Percentiles rank a stretch among this genome's conserved stretches.
Conservation (phyloP, 2,888 invertebrate genomes). For the Lochmaea capreae region DNA sequence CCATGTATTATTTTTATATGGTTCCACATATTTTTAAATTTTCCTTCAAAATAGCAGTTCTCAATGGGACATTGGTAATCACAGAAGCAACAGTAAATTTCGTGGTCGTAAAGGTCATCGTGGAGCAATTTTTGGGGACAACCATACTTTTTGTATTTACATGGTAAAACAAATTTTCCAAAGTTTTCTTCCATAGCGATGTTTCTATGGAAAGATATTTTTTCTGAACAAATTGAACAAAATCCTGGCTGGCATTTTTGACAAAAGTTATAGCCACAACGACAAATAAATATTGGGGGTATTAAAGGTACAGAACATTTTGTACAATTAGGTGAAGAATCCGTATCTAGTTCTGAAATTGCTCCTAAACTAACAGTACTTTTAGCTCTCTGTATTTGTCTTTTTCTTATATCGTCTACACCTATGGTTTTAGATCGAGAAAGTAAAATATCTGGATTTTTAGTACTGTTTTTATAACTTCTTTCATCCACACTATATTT, state of each 20-base stretch:
- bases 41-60: slow-evolving; percentile 49
- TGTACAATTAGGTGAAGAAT: slow-evolving; percentile 47
- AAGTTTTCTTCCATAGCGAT: slow-evolving; percentile 52
- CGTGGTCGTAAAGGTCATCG: slow-evolving; percentile 50
- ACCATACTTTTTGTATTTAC: slow-evolving; percentile 52
- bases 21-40: slow-evolving; percentile 48
- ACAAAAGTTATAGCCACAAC: slow-evolving; percentile 53
- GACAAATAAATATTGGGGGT: slow-evolving; percentile 55
- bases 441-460: slow-evolving; percentile 28
- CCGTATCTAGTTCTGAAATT: slow-evolving; percentile 47
- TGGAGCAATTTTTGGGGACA: slow-evolving; percentile 52
- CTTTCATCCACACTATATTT: slow-evolving; percentile 31
- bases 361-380: slow-evolving; percentile 49
- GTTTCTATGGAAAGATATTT: slow-evolving; percentile 52
- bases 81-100: slow-evolving; percentile 53
- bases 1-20: slow-evolving; percentile 55
- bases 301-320: slow-evolving; percentile 50
- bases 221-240: slow-evolving; percentile 50
- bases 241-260: slow-evolving; percentile 44
- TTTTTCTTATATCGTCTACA: slow-evolving; percentile 42
- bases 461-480: slow-evolving; percentile 4
- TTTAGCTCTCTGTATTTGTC: slow-evolving; percentile 39
- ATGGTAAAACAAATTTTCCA: slow-evolving; percentile 48
- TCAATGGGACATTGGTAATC: slow-evolving; percentile 53
- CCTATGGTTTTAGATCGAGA: slow-evolving; percentile 48